Evolutionary conservation across 2,888 invertebrate genomes (phyloP).

Genomic region (Netelia inedita): DNA sequence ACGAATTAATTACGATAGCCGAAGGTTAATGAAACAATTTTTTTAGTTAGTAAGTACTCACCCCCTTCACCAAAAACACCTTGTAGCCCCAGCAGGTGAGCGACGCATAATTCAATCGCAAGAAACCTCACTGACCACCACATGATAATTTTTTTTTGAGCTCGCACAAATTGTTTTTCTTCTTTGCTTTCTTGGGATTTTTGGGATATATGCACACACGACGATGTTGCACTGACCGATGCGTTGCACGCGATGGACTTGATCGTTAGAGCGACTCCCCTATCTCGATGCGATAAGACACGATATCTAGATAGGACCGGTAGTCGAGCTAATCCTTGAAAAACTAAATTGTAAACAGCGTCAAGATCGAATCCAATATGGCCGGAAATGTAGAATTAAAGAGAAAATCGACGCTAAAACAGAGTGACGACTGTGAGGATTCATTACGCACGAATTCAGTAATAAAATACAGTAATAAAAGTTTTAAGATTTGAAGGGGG

Average conservation of each 20-base stretch:
- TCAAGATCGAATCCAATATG: constrained; percentile 1
- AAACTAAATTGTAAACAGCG: constrained; percentile 5
- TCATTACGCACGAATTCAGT: too few species aligned
- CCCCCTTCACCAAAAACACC: constrained; percentile 27
- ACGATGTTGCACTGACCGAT: constrained; percentile 27
- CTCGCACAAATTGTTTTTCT: background rate
- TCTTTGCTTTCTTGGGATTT: too few species aligned
- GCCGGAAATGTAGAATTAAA: too few species aligned
- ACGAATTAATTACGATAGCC: background rate
- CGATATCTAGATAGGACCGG: constrained; percentile 23
- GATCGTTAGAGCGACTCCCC: constrained; percentile 30
- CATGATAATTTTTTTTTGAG: constrained; percentile 34
- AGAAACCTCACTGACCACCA: constrained; percentile 20
- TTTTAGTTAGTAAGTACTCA: constrained; percentile 23
- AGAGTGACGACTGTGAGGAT: too few species aligned
- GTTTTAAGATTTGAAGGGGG: too few species aligned
- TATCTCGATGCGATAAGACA: constrained; percentile 60
- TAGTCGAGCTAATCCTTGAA: constrained; percentile 15
- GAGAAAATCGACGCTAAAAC: too few species aligned
- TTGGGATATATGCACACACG: background rate
- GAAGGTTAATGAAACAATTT: background rate
- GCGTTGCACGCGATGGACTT: constrained; percentile 34
- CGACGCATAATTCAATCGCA: constrained; percentile 30
- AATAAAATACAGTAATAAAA: too few species aligned
- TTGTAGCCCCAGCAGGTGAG: background rate